Base-by-base conservation (phyloP, 2,113 vertebrate species). In the Regulus satrapa region DNA sequence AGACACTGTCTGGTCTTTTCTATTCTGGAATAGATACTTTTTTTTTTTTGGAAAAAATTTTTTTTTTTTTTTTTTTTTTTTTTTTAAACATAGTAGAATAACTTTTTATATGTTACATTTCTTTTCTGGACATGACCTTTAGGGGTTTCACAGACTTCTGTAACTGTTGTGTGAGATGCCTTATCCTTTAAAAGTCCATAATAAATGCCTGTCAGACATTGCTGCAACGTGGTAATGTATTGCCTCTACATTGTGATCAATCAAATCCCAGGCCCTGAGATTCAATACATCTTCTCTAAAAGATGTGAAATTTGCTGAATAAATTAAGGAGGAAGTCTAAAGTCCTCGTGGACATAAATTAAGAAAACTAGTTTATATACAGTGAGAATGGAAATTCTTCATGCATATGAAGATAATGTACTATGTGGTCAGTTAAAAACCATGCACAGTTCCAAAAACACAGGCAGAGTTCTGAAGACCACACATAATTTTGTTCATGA, bases 121-220 rank as follows among this genome's bases (percentile, higher is more conserved):
- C 55, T 92, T 95, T 76, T 61, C 62, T 91, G 76, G 46, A 80
- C 89, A 83, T 92, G 86, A 89, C 95, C 94, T 97, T 97, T 92
- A 92, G 91, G 63, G 78, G 92, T 96, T 97, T 95, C 76, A 74
- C 11, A 74, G 85, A 85, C 40, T 88, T 96, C 76, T 59, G 64
- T 89, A 95, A 56, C 85, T 88, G 9, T 89, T 96, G 29, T 83
- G 24, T 74, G 46, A 80, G 78, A 69, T 23, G 69, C 34, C 45
- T 85, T 92, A 87, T 94, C 59, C 86, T 96, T 96, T 97, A 84
- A 94, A 97, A 97, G 95, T 97, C 79, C 62, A 82, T 97, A 96
- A 94, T 96, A 98, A 98, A 96, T 63, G 73, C 85, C 93, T 97
- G 96, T 95, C 96, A 97, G 94, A 93, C 91, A 80, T 82, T 85